These are phyloP conservation scores for Priocnemis perturbator DNA, from an alignment of 2,888 invertebrate species.

Conservation along the genomic window DNA sequence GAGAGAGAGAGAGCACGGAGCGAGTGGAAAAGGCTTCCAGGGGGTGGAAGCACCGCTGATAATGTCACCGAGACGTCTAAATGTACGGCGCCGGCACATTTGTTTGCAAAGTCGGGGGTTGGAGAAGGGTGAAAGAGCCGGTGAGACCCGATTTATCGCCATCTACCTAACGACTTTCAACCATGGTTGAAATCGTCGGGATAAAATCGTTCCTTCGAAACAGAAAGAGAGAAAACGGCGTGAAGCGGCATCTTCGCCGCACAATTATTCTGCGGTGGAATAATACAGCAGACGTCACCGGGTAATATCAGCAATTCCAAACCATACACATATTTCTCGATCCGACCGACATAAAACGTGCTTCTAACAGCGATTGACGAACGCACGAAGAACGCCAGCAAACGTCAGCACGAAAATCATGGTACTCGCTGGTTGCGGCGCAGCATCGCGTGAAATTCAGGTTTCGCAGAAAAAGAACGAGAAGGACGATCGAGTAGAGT, in stretches of 20 bases:
- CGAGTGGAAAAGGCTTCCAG: slow-evolving; percentile 6
- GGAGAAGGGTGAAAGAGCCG: slow-evolving; percentile 8
- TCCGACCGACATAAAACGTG: no score
- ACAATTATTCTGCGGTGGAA: no score
- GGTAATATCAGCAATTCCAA: no score
- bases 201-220: slow-evolving; percentile 26
- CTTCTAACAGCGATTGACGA: no score
- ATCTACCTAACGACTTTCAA: slow-evolving; percentile 40
- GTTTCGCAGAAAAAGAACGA: background rate
- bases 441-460: background rate
- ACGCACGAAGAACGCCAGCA: no score
- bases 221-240: background rate
- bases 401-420: no score
- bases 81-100: slow-evolving; percentile 49
- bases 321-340: no score
- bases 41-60: slow-evolving; percentile 42
- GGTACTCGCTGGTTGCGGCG: no score
- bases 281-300: background rate
- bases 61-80: slow-evolving; percentile 52
- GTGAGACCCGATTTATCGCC: slow-evolving; percentile 36
- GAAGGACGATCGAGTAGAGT: slow-evolving; percentile 16
- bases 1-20: slow-evolving; percentile 5
- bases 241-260: no score
- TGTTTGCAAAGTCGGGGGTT: slow-evolving; percentile 43
- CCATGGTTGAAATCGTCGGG: slow-evolving; percentile 34